These are phyloP conservation scores for Hesperia comma DNA, from an alignment of 2,888 invertebrate species.

Conservation along the genomic window DNA sequence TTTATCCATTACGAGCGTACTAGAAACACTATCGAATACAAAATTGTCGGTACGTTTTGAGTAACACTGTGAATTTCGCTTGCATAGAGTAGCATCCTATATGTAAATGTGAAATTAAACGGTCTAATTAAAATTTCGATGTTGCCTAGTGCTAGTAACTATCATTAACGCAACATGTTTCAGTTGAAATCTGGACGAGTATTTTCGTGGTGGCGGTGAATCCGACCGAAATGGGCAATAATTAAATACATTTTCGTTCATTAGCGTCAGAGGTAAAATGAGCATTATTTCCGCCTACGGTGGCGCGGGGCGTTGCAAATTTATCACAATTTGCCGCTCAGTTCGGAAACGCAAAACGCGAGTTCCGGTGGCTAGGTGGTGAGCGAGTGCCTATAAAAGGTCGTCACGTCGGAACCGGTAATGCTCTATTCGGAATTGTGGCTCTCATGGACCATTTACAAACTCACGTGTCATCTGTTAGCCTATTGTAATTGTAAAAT, in stretches of 20 bases:
- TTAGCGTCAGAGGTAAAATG: constrained; percentile 60
- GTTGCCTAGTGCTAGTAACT: constrained; percentile 2
- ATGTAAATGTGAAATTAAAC: constrained; percentile 27
- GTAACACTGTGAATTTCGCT: too few species aligned
- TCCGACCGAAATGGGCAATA: constrained; percentile 60
- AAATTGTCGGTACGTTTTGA: too few species aligned
- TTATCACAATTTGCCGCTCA: constrained; percentile 69
- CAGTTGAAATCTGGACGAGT: constrained; percentile 48
- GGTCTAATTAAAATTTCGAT: constrained; percentile 44
- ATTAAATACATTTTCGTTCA: constrained; percentile 66
- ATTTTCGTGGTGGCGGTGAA: constrained; percentile 57
- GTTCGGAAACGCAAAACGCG: constrained; percentile 64
- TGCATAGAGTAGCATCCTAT: background rate
- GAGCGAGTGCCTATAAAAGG: constrained; percentile 60
- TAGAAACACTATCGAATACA: background rate
- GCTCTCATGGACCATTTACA: constrained; percentile 35
- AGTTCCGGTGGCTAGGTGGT: constrained; percentile 56
- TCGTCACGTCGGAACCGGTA: constrained; percentile 60
- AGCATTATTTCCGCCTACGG: constrained; percentile 43
- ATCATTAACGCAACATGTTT: constrained; percentile 33
- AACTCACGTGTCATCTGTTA: constrained; percentile 22
- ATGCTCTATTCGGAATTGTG: constrained; percentile 69
- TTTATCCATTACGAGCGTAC: background rate
- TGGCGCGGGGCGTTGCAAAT: constrained; percentile 46
- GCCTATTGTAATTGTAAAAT: too few species aligned